Evolutionary conservation across 92 coral and sea anemone species (phyloP).

Genomic region (Ricordea florida): DNA sequence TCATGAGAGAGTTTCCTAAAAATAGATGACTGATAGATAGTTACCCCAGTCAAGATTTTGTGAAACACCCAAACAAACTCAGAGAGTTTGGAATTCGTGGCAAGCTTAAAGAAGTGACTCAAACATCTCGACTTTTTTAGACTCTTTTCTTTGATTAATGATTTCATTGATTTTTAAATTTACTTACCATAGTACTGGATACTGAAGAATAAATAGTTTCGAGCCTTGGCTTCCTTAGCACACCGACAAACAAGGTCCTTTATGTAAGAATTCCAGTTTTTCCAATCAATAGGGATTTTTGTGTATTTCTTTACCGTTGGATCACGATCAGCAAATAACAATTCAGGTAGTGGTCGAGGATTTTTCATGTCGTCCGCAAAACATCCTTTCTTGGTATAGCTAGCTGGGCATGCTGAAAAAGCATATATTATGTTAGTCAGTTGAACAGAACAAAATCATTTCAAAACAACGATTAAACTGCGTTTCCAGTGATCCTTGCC

Average conservation of each 20-base stretch:
- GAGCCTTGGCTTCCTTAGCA: constrained; percentile 68
- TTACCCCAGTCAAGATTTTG: too few relatives aligned
- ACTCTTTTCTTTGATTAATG: neutral
- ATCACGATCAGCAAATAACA: constrained; percentile 69
- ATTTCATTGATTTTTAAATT: neutral
- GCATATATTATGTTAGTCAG: too few relatives aligned
- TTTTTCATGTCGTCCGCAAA: constrained; percentile 48
- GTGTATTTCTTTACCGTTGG: constrained; percentile 23
- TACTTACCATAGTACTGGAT: constrained; percentile 79
- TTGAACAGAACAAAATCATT: too few relatives aligned
- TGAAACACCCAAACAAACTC: too few relatives aligned
- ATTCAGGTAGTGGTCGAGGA: constrained; percentile 71
- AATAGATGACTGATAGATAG: too few relatives aligned
- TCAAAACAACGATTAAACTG: too few relatives aligned
- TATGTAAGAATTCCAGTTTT: constrained; percentile 66
- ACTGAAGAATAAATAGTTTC: constrained; percentile 59
- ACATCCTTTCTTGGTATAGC: constrained; percentile 72
- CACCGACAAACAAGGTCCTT: constrained; percentile 79
- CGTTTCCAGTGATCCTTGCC: too few relatives aligned
- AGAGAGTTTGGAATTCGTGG: too few relatives aligned
- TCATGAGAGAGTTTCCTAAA: too few relatives aligned
- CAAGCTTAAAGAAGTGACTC: neutral
- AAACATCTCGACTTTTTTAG: neutral
- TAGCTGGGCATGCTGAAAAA: constrained; percentile 53
- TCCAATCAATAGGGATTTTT: constrained; percentile 58